Percentiles rank a stretch among this genome's conserved stretches.
phyloP scores from a whole-genome alignment of 2,113 vertebrate species.

The Mus musculus region GRCm39 chr13:115923501-115924000 shows the following conservation, averaged over 20 bases:
- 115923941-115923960: neutral
- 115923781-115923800: neutral
- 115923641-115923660: slow-evolving; percentile 72
- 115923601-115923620: slow-evolving; percentile 70
- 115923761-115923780: slow-evolving; percentile 33
- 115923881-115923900: slow-evolving; percentile 9
- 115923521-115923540: neutral
- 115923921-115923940: neutral
- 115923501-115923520: neutral
- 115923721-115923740: neutral
- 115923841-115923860: neutral
- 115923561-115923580: neutral
- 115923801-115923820: neutral
- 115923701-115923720: slow-evolving; percentile 50
- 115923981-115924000: slow-evolving; percentile 5
- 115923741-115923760: neutral
- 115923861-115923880: slow-evolving; percentile 20
- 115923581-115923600: neutral
- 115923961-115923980: slow-evolving; percentile 15
- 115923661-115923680: slow-evolving; percentile 75
- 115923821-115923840: neutral
- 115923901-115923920: neutral
- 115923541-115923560: neutral
- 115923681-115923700: slow-evolving; percentile 77
- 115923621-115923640: slow-evolving; percentile 69